These are phyloP conservation scores for Heliothis virescens DNA, from an alignment of 1,140 invertebrate species.

Conservation along the genomic window DNA sequence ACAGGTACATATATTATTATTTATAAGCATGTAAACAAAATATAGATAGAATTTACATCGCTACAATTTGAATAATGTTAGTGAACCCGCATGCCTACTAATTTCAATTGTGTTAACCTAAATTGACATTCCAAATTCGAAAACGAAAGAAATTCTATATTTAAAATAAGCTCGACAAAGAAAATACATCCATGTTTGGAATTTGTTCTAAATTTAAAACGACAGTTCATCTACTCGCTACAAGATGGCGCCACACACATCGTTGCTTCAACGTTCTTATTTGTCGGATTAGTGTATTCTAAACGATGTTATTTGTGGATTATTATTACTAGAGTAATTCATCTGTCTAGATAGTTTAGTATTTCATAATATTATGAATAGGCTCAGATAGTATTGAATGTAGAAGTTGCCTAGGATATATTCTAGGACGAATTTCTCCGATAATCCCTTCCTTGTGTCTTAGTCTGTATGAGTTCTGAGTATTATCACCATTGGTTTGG, in stretches of 20 bases:
- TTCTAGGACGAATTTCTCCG: constrained; percentile 2
- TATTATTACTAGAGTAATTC: constrained; percentile 27
- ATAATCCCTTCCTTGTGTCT: constrained; percentile 42
- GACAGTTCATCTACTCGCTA: constrained; percentile 54
- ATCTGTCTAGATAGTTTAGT: constrained; percentile 8
- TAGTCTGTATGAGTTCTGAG: constrained; percentile 28
- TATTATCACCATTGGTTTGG: constrained; percentile 20
- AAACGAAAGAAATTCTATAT: no score
- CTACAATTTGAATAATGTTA: no score
- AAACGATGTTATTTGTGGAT: constrained; percentile 22
- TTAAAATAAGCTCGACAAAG: not conserved
- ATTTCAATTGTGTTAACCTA: no score
- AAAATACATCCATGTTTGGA: not conserved
- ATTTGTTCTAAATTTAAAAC: constrained; percentile 1
- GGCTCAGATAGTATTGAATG: not conserved
- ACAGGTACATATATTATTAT: no score
- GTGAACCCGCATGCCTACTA: no score
- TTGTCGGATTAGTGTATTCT: not conserved
- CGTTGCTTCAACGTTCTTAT: constrained; percentile 9
- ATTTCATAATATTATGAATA: constrained; percentile 45
- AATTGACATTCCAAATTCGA: no score
- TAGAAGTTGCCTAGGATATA: constrained; percentile 9
- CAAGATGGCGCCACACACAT: constrained; percentile 59
- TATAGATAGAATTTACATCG: no score
- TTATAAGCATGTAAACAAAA: no score